Conservation (phyloP, 2,888 invertebrate species). For the Teleogryllus oceanicus region DNA sequence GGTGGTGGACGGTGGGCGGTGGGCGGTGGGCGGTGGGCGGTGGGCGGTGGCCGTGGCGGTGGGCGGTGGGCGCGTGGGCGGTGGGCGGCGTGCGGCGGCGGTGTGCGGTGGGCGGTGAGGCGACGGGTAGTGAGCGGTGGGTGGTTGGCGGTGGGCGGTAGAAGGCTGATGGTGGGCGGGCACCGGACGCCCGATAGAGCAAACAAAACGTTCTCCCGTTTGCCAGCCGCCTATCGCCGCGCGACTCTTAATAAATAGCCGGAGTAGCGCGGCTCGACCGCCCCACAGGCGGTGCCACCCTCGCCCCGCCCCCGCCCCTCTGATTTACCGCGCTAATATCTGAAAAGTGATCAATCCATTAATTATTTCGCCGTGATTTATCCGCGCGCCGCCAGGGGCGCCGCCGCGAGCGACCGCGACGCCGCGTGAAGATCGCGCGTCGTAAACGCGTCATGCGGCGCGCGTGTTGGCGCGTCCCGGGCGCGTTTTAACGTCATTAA, state of each 20-base stretch:
- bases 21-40: too few species aligned
- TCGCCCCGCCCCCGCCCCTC: not conserved
- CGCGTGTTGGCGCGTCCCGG: not conserved
- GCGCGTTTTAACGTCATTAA: conserved; percentile 8
- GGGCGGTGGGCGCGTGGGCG: too few species aligned
- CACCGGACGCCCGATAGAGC: too few species aligned
- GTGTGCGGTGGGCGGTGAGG: too few species aligned
- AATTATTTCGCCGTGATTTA: conserved; percentile 6
- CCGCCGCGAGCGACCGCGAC: not conserved
- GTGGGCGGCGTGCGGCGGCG: too few species aligned
- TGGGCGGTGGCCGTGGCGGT: too few species aligned
- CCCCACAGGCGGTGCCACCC: not conserved
- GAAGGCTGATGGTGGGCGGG: too few species aligned
- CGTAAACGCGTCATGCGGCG: not conserved
- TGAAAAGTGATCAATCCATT: conserved; percentile 18
- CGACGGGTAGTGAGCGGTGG: too few species aligned
- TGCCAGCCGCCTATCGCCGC: too few species aligned
- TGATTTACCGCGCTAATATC: conserved; percentile 18
- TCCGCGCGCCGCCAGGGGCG: not conserved
- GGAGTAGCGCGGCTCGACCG: not conserved
- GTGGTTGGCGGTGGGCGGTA: too few species aligned
- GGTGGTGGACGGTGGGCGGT: too few species aligned
- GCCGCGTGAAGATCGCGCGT: not conserved
- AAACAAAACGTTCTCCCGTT: too few species aligned
- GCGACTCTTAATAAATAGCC: not conserved